Conservation (phyloP, 2,888 invertebrate genomes). For the Rapana venosa region DNA sequence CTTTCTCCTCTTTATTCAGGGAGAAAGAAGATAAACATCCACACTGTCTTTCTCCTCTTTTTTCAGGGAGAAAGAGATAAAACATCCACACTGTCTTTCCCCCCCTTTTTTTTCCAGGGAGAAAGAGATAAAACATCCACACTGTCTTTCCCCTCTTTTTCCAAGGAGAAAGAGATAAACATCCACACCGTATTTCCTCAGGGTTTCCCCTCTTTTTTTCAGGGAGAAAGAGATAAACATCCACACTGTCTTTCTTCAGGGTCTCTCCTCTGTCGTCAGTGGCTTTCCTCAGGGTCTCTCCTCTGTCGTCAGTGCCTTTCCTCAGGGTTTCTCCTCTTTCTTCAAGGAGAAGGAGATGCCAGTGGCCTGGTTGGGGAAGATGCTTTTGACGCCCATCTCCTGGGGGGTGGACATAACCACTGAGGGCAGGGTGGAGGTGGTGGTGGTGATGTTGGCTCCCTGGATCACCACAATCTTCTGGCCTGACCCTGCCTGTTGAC, state of each 20-base stretch:
- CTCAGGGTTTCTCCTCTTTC: constrained; percentile 49
- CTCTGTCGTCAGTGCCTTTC: too few relatives aligned
- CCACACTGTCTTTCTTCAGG: too few relatives aligned
- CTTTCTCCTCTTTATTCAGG: too few relatives aligned
- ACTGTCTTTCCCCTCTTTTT: too few relatives aligned
- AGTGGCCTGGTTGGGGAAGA: constrained; percentile 58
- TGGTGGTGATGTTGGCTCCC: constrained; percentile 41
- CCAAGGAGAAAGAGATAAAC: too few relatives aligned
- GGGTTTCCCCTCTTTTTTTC: too few relatives aligned
- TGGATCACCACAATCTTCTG: constrained; percentile 55
- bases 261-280: too few relatives aligned
- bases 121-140: too few relatives aligned
- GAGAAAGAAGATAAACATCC: not conserved
- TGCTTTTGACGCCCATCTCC: constrained; percentile 67
- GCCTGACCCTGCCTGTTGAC: constrained; percentile 22
- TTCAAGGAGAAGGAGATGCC: constrained; percentile 46
- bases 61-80: not conserved
- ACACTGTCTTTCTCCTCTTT: not conserved
- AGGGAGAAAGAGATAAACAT: too few relatives aligned
- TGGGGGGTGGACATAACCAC: constrained; percentile 39
- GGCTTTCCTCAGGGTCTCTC: too few relatives aligned
- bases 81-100: not conserved
- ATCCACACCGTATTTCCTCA: too few relatives aligned
- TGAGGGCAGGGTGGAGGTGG: constrained; percentile 36
- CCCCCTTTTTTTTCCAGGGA: too few relatives aligned